Evolutionary conservation across 2,797 vertebrate genomes (phyloP).

Genomic region (Argyrosomus regius): DNA sequence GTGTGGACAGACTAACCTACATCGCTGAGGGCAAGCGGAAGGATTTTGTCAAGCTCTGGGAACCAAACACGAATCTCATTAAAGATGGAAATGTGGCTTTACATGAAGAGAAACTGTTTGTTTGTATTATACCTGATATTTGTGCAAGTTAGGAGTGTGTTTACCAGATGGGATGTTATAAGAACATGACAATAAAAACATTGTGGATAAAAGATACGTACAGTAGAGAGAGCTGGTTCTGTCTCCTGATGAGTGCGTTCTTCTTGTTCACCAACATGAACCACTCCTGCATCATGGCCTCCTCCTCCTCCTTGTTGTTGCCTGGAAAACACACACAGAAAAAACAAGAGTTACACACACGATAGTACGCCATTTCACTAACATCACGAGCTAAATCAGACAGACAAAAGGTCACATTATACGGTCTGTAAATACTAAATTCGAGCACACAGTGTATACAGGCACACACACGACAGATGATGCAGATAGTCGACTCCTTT

Average conservation of each 20-base stretch:
- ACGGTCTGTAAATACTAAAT: conserved; percentile 8
- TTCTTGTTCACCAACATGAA: conserved; percentile 99
- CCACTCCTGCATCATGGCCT: conserved; percentile 99
- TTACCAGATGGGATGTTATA: too few relatives aligned
- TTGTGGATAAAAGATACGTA: conserved; percentile 78
- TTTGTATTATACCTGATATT: too few relatives aligned
- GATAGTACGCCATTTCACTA: background rate
- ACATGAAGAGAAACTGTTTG: too few relatives aligned
- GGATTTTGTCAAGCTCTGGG: too few relatives aligned
- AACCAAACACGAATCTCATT: too few relatives aligned
- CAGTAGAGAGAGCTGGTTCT: conserved; percentile 99
- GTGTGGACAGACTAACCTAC: too few relatives aligned
- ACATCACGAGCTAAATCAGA: background rate
- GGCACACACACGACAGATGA: conserved; percentile 15
- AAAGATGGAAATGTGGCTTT: too few relatives aligned
- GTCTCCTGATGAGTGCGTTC: conserved; percentile 96
- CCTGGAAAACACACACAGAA: conserved; percentile 80
- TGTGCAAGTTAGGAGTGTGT: too few relatives aligned
- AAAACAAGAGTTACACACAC: conserved; percentile 23
- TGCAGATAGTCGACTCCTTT: conserved; percentile 34
- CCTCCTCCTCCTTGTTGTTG: conserved; percentile 97
- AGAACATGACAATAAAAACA: too few relatives aligned
- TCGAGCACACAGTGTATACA: background rate
- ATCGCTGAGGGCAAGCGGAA: too few relatives aligned
- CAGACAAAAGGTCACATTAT: conserved; percentile 5